Conservation (phyloP, 2,888 invertebrate species). For the Pollenia griseotomentosa region DNA sequence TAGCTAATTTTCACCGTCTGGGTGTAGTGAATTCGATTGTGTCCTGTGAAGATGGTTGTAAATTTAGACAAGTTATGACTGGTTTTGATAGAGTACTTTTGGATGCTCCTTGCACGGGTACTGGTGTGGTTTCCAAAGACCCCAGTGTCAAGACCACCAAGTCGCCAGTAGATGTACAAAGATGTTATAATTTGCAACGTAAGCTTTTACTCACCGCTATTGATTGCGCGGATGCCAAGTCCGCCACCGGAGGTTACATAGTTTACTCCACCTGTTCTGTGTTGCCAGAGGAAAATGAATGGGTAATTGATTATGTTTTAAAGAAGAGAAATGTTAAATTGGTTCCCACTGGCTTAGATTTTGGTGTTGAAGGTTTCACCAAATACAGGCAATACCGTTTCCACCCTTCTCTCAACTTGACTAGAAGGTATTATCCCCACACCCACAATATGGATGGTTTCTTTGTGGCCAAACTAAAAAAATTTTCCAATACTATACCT, state of each 20-base stretch:
- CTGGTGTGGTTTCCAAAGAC: conserved; percentile 99
- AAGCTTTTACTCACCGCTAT: conserved; percentile 97
- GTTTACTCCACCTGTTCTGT: conserved; percentile 99
- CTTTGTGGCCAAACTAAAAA: conserved; percentile 98
- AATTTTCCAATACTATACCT: conserved; percentile 92
- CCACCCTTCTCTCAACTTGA: conserved; percentile 94
- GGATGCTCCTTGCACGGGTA: conserved; percentile 99
- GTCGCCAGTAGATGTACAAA: conserved; percentile 94
- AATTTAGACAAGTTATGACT: conserved; percentile 92
- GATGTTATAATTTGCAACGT: conserved; percentile 96
- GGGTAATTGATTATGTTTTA: conserved; percentile 97
- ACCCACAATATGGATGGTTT: conserved; percentile 99
- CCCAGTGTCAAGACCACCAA: conserved; percentile 97
- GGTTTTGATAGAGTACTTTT: conserved; percentile 97
- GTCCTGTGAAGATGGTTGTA: conserved; percentile 94
- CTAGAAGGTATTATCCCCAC: conserved; percentile 98
- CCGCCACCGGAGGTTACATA: conserved; percentile 95
- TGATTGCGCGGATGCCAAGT: conserved; percentile 96
- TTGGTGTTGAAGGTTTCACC: conserved; percentile 97
- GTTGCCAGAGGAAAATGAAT: conserved; percentile 99
- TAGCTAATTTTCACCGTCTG: conserved; percentile 98
- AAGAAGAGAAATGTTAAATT: conserved; percentile 97
- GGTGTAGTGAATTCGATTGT: conserved; percentile 97
- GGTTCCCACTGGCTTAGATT: conserved; percentile 96
- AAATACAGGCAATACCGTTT: conserved; percentile 94